Conservation (phyloP, 2,113 vertebrate species). For the Protobothrops flavoviridis region DNA sequence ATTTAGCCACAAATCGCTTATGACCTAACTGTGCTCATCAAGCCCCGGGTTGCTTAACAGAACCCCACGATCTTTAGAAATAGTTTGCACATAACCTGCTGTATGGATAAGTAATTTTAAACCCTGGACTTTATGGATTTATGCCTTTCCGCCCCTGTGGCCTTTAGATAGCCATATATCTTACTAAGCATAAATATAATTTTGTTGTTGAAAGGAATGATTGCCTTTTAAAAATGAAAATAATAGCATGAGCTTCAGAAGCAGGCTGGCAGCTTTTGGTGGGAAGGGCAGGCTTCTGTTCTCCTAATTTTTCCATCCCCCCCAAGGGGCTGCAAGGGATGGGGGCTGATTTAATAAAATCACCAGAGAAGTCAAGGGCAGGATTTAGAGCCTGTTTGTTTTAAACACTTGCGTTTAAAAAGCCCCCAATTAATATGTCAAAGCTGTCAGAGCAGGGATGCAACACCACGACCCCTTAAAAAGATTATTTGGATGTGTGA, state of each 20-base stretch:
- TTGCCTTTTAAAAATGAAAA: neutral
- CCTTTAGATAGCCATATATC: neutral
- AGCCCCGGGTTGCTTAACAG: neutral
- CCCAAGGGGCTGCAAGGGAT: neutral
- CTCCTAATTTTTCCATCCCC: neutral
- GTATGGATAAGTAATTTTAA: neutral
- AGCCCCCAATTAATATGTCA: neutral
- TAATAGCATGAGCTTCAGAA: neutral
- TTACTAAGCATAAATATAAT: neutral
- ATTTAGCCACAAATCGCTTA: no score
- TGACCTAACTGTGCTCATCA: neutral
- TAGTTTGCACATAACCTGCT: neutral
- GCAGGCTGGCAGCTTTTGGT: neutral
- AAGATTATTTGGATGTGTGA: neutral
- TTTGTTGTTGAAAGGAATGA: neutral
- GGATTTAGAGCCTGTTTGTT: neutral
- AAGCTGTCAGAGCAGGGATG: neutral
- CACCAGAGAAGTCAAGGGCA: neutral
- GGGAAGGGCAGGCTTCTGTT: neutral
- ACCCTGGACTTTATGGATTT: neutral
- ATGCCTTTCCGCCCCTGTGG: neutral
- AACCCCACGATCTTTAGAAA: neutral
- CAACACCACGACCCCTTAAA: neutral
- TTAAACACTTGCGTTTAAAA: neutral
- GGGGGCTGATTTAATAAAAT: neutral